Conservation (phyloP, 2,113 vertebrate species). For the Nothobranchius kuhntae region DNA sequence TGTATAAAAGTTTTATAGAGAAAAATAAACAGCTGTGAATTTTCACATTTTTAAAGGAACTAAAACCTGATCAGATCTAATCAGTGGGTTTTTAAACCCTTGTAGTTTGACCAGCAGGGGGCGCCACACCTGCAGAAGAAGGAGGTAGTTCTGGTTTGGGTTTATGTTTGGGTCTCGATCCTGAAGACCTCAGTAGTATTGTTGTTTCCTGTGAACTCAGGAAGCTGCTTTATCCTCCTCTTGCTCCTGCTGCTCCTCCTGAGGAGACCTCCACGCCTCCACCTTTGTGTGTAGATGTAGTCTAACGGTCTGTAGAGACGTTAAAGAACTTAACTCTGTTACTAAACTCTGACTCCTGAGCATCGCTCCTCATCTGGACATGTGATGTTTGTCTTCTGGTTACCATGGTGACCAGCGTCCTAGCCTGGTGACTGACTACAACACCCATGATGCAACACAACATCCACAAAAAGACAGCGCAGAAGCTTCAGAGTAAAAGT, state of each 20-base stretch:
- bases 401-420: slow-evolving; percentile 11
- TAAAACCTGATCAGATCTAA: too few species aligned
- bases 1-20: too few species aligned
- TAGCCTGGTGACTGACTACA: too few species aligned
- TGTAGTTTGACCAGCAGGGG: too few species aligned
- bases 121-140: too few species aligned
- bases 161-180: too few species aligned
- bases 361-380: slow-evolving; percentile 11
- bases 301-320: slow-evolving; percentile 30
- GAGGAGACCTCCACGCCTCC: slow-evolving; percentile 27
- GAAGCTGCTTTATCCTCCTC: neutral
- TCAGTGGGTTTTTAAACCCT: too few species aligned
- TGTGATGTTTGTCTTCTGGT: slow-evolving; percentile 21
- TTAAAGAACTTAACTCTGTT: slow-evolving; percentile 24
- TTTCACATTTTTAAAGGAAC: too few species aligned
- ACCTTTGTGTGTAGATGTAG: slow-evolving; percentile 32
- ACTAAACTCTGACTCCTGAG: slow-evolving; percentile 32
- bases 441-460: slow-evolving; percentile 38
- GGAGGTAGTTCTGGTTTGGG: too few species aligned
- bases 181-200: too few species aligned
- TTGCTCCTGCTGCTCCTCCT: slow-evolving; percentile 32
- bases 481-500: neutral
- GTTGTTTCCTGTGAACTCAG: too few species aligned
- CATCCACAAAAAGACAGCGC: neutral
- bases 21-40: too few species aligned